These are phyloP conservation scores for Zaprionus ghesquierei DNA, from an alignment of 1,140 invertebrate genomes.

Conservation along the genomic window DNA sequence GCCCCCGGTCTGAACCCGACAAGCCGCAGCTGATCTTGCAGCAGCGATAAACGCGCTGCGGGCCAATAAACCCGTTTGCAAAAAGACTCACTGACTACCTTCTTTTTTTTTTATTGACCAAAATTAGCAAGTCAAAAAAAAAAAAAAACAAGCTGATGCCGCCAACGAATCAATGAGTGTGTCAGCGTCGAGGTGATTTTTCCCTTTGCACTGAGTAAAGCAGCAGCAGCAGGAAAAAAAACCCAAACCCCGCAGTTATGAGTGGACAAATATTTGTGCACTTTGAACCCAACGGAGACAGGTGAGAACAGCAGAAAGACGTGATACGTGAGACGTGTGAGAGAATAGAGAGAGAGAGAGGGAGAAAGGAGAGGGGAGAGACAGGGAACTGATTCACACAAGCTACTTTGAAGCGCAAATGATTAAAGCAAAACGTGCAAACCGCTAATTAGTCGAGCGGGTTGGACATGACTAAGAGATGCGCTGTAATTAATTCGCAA, in stretches of 20 bases:
- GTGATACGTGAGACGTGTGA: background rate
- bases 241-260: conserved; percentile 40
- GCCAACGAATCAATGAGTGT: conserved; percentile 11
- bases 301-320: background rate
- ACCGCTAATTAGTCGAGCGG: background rate
- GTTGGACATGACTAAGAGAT: background rate
- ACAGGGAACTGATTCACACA: conserved; percentile 49
- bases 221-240: background rate
- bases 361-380: background rate
- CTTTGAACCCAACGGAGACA: conserved; percentile 34
- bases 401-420: conserved; percentile 25
- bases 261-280: conserved; percentile 66
- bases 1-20: conserved; percentile 1
- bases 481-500: background rate
- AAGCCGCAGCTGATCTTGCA: conserved; percentile 17
- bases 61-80: conserved; percentile 44
- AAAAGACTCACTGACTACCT: conserved; percentile 21
- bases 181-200: background rate
- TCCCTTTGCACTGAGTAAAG: background rate
- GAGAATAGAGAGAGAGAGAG: no score
- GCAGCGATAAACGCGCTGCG: conserved; percentile 20
- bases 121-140: conserved; percentile 20
- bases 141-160: conserved; percentile 1
- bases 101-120: background rate
- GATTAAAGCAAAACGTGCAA: conserved; percentile 54